Percentiles rank a stretch among this genome's conserved stretches.
Evolutionary conservation across 2,888 invertebrate genomes (phyloP).

Genomic region (Lasioglossum pauxillum): DNA sequence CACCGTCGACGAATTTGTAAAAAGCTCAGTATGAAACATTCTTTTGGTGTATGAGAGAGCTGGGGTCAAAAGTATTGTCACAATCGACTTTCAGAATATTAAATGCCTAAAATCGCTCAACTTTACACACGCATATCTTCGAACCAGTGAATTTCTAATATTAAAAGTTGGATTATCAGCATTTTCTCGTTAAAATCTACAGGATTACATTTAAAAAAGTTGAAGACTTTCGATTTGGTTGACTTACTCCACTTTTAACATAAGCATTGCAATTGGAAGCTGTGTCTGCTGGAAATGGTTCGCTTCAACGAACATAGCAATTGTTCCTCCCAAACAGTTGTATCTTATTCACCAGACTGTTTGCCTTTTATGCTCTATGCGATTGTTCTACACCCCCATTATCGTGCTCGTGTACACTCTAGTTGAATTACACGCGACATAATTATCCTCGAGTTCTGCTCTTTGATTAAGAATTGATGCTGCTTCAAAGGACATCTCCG

Average conservation of each 20-base stretch:
- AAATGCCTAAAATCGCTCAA: no score
- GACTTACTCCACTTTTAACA: not conserved
- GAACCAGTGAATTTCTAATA: no score
- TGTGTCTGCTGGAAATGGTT: not conserved
- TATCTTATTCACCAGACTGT: not conserved
- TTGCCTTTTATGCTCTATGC: not conserved
- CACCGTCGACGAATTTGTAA: not conserved
- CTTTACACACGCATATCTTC: no score
- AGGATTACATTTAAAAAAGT: no score
- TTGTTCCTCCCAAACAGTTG: not conserved
- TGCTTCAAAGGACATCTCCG: not conserved
- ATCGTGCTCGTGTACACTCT: not conserved
- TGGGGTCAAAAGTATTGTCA: not conserved
- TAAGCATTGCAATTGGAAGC: not conserved
- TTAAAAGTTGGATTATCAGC: no score
- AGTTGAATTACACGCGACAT: not conserved
- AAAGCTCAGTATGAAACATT: not conserved
- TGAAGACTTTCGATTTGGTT: not conserved
- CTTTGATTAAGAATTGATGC: constrained; percentile 2
- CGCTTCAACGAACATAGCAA: constrained; percentile 13
- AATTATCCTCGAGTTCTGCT: not conserved
- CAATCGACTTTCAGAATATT: not conserved
- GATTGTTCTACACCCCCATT: not conserved
- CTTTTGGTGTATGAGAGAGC: not conserved
- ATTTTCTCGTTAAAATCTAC: no score